phyloP scores from a whole-genome alignment of 2,113 vertebrate species.

The Sialia sialis region DNA sequence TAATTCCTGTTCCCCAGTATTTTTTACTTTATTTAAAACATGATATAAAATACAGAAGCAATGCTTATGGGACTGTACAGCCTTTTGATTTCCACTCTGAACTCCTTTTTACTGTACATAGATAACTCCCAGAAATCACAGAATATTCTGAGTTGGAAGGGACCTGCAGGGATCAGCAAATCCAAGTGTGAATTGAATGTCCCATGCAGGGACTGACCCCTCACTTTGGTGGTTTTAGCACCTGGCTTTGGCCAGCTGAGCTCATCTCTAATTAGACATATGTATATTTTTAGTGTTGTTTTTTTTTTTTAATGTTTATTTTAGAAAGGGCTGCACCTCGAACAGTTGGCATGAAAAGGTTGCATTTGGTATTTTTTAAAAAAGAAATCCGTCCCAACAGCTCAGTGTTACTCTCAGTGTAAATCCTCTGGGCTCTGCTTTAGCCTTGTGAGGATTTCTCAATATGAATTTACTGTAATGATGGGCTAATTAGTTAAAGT shows the following conservation, averaged over 20 bases:
- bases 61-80: fast-evolving
- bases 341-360: neutral
- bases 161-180: neutral
- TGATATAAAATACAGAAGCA: neutral
- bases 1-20: neutral
- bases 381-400: neutral
- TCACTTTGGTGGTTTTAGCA: neutral
- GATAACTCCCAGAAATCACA: neutral
- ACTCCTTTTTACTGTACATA: neutral
- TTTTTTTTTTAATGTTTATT: neutral
- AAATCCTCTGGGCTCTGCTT: neutral
- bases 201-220: neutral
- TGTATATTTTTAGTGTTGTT: fast-evolving
- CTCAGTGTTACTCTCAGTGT: neutral
- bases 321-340: neutral
- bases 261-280: too few relatives aligned
- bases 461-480: conserved; percentile 10
- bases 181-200: neutral
- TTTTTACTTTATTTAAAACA: neutral
- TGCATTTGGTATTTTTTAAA: neutral
- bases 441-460: neutral
- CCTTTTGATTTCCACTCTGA: neutral
- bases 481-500: conserved; percentile 69
- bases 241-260: neutral
- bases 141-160: neutral